A percentile compares a stretch with the other conserved stretches of the same genome.
phyloP scores from a whole-genome alignment of 2,888 invertebrate species.

The Hydroisotoma schaefferi region DNA sequence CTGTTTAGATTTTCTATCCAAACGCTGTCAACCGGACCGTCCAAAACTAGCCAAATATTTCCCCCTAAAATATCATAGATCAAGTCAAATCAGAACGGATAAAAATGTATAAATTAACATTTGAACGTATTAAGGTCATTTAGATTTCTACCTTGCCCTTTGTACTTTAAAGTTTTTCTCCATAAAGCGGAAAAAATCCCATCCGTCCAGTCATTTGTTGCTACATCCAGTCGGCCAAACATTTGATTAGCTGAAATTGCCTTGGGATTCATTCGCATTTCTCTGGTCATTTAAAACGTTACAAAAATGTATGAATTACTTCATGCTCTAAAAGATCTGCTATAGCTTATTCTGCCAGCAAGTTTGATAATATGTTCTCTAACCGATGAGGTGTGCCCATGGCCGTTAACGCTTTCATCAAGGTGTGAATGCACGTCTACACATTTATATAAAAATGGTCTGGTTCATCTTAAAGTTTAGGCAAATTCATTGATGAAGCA shows the following conservation, averaged over 20 bases:
- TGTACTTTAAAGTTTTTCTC: conserved; percentile 81
- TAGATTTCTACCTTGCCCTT: conserved; percentile 52
- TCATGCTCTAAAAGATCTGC: conserved; percentile 39
- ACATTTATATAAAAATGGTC: background rate
- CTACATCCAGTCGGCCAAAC: conserved; percentile 85
- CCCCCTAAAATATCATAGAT: no score
- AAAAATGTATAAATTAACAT: background rate
- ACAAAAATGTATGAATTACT: background rate
- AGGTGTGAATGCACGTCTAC: conserved; percentile 72
- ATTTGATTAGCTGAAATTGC: conserved; percentile 96
- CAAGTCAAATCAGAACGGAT: conserved; percentile 3
- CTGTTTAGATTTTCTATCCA: conserved; percentile 99
- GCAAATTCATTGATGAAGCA: no score
- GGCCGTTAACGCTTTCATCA: conserved; percentile 86
- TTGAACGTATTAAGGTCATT: background rate
- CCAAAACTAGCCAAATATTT: conserved; percentile 91
- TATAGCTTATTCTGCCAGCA: no score
- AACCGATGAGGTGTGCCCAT: conserved; percentile 78
- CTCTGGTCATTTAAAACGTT: conserved; percentile 56
- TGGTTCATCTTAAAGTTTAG: background rate
- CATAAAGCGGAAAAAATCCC: conserved; percentile 95
- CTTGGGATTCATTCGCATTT: conserved; percentile 98
- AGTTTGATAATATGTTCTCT: background rate
- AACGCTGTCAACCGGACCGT: conserved; percentile 95
- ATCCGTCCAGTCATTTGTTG: conserved; percentile 98